These are phyloP conservation scores for Pipistrellus pipistrellus DNA, from an alignment of 2,797 vertebrate genomes.

Conservation along the genomic window DNA sequence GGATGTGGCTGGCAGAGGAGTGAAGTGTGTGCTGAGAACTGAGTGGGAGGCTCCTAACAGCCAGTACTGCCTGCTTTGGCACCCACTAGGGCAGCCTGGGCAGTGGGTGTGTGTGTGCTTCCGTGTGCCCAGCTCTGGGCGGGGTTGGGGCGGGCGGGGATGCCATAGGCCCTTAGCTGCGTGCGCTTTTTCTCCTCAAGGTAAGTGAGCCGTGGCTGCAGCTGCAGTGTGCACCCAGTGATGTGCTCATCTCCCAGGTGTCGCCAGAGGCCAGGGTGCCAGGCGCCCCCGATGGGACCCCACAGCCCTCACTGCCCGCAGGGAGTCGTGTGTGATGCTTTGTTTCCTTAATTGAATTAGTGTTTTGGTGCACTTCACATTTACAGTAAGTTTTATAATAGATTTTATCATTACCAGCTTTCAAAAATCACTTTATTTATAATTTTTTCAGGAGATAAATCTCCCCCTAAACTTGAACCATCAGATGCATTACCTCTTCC, in stretches of 20 bases:
- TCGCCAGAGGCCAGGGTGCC: neutral
- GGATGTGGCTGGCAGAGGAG: rapidly evolving
- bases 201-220: slow-evolving; percentile 55
- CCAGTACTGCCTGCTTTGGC: neutral
- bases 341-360: slow-evolving; percentile 85
- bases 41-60: neutral
- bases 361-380: slow-evolving; percentile 90
- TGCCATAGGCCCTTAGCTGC: neutral
- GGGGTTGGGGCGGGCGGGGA: neutral
- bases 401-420: slow-evolving; percentile 90
- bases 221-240: neutral
- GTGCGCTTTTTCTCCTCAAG: neutral
- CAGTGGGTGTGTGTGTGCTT: neutral
- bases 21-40: rapidly evolving
- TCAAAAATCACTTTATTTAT: slow-evolving; percentile 93
- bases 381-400: slow-evolving; percentile 91
- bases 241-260: neutral
- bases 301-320: slow-evolving; percentile 73
- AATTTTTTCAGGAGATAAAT: slow-evolving; percentile 97
- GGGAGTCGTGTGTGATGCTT: slow-evolving; percentile 85
- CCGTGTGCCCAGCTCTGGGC: neutral
- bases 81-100: neutral
- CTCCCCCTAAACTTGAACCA: slow-evolving; percentile 98
- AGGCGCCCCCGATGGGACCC: slow-evolving; percentile 53
- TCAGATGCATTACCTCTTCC: slow-evolving; percentile 96